Evolutionary conservation across 2,797 vertebrate species (phyloP).

Genomic region (Myiotriccus ornatus): DNA sequence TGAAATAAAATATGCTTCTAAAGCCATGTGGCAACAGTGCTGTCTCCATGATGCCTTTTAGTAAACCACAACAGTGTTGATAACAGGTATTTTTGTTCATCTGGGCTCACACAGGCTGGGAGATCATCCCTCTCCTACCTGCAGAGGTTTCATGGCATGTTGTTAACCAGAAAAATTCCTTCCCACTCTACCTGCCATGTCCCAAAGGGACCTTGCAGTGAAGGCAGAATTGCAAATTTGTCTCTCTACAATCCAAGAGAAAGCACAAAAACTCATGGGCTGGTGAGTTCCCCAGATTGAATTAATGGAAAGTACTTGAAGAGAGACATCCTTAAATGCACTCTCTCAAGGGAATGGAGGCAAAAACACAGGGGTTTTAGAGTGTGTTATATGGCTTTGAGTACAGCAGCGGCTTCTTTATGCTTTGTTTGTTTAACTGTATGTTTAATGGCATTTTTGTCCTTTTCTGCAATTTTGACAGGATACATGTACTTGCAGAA

Average conservation of each 20-base stretch:
- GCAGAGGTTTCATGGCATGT: background rate
- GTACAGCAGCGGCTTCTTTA: background rate
- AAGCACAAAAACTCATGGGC: background rate
- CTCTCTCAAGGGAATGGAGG: background rate
- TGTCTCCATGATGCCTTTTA: background rate
- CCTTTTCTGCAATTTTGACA: background rate
- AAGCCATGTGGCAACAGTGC: background rate
- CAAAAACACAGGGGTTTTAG: background rate
- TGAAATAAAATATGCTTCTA: background rate
- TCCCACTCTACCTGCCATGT: background rate
- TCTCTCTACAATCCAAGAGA: background rate
- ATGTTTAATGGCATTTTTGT: background rate
- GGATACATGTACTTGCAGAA: slow-evolving; percentile 17
- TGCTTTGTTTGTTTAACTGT: background rate
- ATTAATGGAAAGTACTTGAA: background rate
- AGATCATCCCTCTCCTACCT: background rate
- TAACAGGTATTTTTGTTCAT: background rate
- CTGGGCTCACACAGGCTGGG: background rate
- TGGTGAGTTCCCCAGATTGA: background rate
- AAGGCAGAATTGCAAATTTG: background rate
- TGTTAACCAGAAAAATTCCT: background rate
- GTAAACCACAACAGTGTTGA: background rate
- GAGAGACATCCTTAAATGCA: background rate
- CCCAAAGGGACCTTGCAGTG: background rate
- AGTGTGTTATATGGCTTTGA: background rate